A percentile compares a stretch with the other conserved stretches of the same genome.
These are phyloP conservation scores for Archivesica marissinica DNA, from an alignment of 1,140 invertebrate species.

Conservation along the genomic window DNA sequence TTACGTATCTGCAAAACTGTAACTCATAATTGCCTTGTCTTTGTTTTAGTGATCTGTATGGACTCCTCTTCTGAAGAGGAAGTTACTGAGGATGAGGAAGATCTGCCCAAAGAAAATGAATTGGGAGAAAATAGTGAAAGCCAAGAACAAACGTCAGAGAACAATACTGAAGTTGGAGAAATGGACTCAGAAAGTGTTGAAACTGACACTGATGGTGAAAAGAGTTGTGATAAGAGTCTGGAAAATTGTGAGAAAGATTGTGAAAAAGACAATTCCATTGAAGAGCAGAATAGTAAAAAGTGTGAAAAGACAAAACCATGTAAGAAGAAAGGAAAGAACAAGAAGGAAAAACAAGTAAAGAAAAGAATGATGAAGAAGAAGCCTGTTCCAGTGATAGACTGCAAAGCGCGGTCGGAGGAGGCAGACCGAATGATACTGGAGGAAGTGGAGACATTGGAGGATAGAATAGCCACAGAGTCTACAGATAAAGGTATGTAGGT, in stretches of 20 bases:
- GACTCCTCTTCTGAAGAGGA: slow-evolving; percentile 68
- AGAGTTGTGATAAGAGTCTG: slow-evolving; percentile 5
- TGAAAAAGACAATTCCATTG: slow-evolving; percentile 21
- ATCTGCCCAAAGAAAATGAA: slow-evolving; percentile 26
- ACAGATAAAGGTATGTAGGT: no score
- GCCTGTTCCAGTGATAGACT: slow-evolving; percentile 82
- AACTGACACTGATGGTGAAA: slow-evolving; percentile 8
- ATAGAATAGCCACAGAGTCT: slow-evolving; percentile 90
- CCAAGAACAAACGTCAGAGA: slow-evolving; percentile 15
- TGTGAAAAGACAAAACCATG: slow-evolving; percentile 10
- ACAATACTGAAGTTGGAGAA: slow-evolving; percentile 17
- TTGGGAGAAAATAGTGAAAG: slow-evolving; percentile 36
- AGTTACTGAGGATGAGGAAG: slow-evolving; percentile 60
- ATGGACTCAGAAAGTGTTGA: slow-evolving; percentile 41
- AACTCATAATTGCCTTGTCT: no score
- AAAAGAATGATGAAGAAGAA: slow-evolving; percentile 65
- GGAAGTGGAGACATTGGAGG: slow-evolving; percentile 95
- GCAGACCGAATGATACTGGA: slow-evolving; percentile 93
- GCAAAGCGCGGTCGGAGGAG: slow-evolving; percentile 86
- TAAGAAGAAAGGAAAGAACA: slow-evolving; percentile 42
- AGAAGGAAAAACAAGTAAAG: slow-evolving; percentile 52
- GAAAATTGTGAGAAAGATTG: slow-evolving; percentile 43
- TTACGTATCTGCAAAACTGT: no score
- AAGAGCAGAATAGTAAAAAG: background rate
- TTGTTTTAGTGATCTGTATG: slow-evolving; percentile 61